Evolutionary conservation across 2,888 invertebrate species (phyloP).

Genomic region (Cerceris rybyensis): DNA sequence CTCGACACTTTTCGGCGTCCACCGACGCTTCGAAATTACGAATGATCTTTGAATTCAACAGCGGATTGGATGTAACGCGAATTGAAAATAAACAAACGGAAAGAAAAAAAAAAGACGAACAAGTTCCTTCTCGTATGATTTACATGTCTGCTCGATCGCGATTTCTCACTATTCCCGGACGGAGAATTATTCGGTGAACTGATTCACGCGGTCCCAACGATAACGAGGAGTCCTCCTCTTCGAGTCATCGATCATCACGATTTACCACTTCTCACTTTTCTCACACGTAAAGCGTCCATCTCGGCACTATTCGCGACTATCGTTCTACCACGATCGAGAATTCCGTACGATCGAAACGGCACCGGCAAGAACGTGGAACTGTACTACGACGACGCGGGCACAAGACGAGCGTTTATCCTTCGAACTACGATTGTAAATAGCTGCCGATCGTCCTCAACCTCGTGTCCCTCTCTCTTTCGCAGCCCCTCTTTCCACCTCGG

Average conservation of each 20-base stretch:
- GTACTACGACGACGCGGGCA: slow-evolving; percentile 28
- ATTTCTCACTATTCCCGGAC: slow-evolving; percentile 16
- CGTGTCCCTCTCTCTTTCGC: slow-evolving; percentile 35
- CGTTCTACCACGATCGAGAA: slow-evolving; percentile 7
- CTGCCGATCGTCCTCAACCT: slow-evolving; percentile 32
- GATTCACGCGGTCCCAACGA: slow-evolving; percentile 28
- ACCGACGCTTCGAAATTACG: slow-evolving; percentile 25
- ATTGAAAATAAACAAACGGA: slow-evolving; percentile 23
- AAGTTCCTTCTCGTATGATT: slow-evolving; percentile 29
- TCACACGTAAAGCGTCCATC: slow-evolving; percentile 45
- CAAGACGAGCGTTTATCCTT: slow-evolving; percentile 39
- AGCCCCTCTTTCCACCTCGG: slow-evolving; percentile 9
- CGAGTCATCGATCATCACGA: slow-evolving; percentile 29
- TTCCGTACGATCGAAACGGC: slow-evolving; percentile 10
- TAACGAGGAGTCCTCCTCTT: slow-evolving; percentile 16
- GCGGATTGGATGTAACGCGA: not conserved
- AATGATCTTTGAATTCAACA: not conserved
- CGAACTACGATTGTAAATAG: slow-evolving; percentile 53
- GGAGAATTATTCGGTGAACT: slow-evolving; percentile 1
- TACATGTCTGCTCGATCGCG: slow-evolving; percentile 41
- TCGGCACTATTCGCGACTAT: not conserved
- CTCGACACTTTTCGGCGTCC: not conserved
- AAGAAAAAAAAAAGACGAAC: slow-evolving; percentile 39
- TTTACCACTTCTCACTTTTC: slow-evolving; percentile 59
- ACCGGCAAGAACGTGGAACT: slow-evolving; percentile 1